These are phyloP conservation scores for Pinctada fucata DNA, from an alignment of 2,888 invertebrate species.

Conservation along the genomic window DNA sequence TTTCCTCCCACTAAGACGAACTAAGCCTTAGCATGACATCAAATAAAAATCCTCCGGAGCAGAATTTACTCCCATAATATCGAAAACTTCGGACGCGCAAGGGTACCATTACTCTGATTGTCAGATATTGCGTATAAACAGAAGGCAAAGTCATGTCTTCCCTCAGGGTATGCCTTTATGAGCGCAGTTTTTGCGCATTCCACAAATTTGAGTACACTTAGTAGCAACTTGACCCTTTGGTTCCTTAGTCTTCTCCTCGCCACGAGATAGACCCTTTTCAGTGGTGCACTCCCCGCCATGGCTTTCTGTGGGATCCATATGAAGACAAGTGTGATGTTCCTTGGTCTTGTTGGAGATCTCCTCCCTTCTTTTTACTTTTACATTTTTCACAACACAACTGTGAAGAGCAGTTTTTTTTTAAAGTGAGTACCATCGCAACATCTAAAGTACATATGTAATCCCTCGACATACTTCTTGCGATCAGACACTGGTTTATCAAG, in stretches of 20 bases:
- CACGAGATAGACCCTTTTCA: background rate
- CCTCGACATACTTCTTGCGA: constrained; percentile 15
- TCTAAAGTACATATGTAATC: constrained; percentile 9
- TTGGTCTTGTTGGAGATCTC: background rate
- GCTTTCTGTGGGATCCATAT: constrained; percentile 5
- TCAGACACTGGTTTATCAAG: constrained; percentile 5
- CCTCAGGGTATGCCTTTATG: constrained; percentile 36
- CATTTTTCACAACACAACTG: constrained; percentile 4
- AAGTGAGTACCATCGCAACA: constrained; percentile 24
- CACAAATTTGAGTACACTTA: constrained; percentile 41
- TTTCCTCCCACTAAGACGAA: constrained; percentile 26
- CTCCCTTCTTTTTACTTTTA: background rate
- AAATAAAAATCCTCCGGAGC: constrained; percentile 25
- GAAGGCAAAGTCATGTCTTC: constrained; percentile 19
- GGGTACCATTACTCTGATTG: constrained; percentile 41
- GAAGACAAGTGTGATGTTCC: constrained; percentile 17
- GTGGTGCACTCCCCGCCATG: constrained; percentile 22
- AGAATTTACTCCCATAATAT: constrained; percentile 18
- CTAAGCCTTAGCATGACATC: constrained; percentile 39
- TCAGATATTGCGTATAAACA: constrained; percentile 43
- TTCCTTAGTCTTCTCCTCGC: background rate
- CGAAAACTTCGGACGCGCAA: background rate
- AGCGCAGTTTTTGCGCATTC: constrained; percentile 47
- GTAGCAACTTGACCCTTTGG: background rate
- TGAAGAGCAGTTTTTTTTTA: background rate